These are phyloP conservation scores for Gymnoscopelus microlampas DNA, from an alignment of 2,797 vertebrate genomes.

Conservation along the genomic window DNA sequence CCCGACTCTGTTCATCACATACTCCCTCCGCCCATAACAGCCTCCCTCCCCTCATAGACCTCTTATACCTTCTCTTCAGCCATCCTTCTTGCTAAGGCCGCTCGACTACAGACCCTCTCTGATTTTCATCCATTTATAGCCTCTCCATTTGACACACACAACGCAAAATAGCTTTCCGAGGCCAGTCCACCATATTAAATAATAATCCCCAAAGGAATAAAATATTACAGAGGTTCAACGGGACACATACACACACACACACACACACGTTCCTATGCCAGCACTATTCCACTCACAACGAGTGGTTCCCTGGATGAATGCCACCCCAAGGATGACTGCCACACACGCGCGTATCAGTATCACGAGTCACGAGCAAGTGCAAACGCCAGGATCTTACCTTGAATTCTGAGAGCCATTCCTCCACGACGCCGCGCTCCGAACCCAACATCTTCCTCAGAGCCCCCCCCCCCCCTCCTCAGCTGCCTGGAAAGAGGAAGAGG, in stretches of 20 bases:
- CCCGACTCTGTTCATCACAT: slow-evolving; percentile 23
- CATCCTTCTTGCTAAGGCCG: not conserved
- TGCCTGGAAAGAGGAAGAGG: slow-evolving; percentile 44
- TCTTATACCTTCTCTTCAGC: slow-evolving; percentile 4
- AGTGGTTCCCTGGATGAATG: slow-evolving; percentile 12
- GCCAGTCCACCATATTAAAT: slow-evolving; percentile 12
- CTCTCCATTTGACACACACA: not conserved
- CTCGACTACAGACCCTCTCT: not conserved
- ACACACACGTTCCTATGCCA: not conserved
- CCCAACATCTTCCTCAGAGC: slow-evolving; percentile 91
- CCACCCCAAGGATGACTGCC: slow-evolving; percentile 9
- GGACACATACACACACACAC: slow-evolving; percentile 19
- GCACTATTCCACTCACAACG: slow-evolving; percentile 12
- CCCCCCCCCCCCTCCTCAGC: slow-evolving; percentile 71
- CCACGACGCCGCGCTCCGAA: slow-evolving; percentile 91
- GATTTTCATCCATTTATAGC: not conserved
- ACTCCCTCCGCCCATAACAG: not conserved
- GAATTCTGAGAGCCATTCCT: slow-evolving; percentile 99
- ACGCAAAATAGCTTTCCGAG: not conserved
- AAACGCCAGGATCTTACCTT: slow-evolving; percentile 84
- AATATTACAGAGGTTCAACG: slow-evolving; percentile 15
- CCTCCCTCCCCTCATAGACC: slow-evolving; percentile 4
- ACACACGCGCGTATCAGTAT: slow-evolving; percentile 57
- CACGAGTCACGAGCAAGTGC: slow-evolving; percentile 26
- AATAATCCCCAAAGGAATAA: slow-evolving; percentile 10